A percentile compares a stretch with the other conserved stretches of the same genome.
Conservation (phyloP, 2,797 vertebrate genomes). For the Cynodonichthys magdalenae region DNA sequence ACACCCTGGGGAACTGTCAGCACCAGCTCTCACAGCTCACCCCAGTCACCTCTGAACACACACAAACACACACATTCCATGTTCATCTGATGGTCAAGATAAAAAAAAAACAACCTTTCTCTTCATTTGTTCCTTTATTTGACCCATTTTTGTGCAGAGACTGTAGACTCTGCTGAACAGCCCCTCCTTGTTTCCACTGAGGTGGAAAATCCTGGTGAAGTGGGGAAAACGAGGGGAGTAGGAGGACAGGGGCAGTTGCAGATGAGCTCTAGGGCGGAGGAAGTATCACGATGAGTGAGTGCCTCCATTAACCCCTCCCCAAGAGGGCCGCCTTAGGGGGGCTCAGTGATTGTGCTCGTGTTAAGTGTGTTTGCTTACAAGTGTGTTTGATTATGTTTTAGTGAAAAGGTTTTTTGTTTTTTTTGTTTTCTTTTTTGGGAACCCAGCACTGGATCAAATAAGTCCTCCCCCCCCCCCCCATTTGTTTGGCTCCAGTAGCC, state of each 20-base stretch:
- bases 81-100: conserved; percentile 8
- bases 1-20: conserved; percentile 27
- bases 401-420: too few species aligned
- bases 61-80: conserved; percentile 10
- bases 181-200: conserved; percentile 69
- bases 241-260: conserved; percentile 48
- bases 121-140: conserved; percentile 40
- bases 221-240: conserved; percentile 49
- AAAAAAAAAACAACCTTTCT: conserved; percentile 20
- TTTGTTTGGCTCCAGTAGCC: conserved; percentile 8
- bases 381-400: conserved; percentile 35
- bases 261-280: conserved; percentile 50
- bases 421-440: conserved; percentile 25
- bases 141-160: conserved; percentile 70
- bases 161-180: conserved; percentile 37
- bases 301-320: conserved; percentile 70
- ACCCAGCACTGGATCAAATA: conserved; percentile 11
- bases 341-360: conserved; percentile 40
- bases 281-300: conserved; percentile 69
- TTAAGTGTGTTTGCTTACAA: conserved; percentile 35
- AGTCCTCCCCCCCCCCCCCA: too few species aligned
- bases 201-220: conserved; percentile 69
- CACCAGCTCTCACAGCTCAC: conserved; percentile 27
- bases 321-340: conserved; percentile 47
- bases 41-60: conserved; percentile 38